These are phyloP conservation scores for Oryzias sinensis DNA, from an alignment of 2,797 vertebrate genomes.

Conservation along the genomic window DNA sequence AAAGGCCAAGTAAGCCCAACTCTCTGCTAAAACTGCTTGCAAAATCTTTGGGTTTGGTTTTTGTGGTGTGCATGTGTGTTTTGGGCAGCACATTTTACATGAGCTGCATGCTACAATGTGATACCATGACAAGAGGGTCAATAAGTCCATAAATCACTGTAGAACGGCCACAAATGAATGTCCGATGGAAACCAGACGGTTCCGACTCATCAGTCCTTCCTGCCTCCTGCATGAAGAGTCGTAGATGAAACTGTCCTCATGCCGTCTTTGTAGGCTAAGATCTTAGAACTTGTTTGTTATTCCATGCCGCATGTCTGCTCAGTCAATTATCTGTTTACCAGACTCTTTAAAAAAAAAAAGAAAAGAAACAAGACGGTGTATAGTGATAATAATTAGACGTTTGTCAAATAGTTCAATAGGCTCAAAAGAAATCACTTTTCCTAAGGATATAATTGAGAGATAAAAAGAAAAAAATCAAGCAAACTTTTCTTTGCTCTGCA, in stretches of 20 bases:
- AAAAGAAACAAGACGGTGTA: slow-evolving; percentile 32
- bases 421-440: slow-evolving; percentile 69
- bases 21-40: slow-evolving; percentile 61
- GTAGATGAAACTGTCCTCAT: slow-evolving; percentile 40
- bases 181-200: slow-evolving; percentile 47
- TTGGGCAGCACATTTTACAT: slow-evolving; percentile 70
- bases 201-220: slow-evolving; percentile 37
- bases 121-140: slow-evolving; percentile 43
- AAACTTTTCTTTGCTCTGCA: slow-evolving; percentile 56
- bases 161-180: slow-evolving; percentile 38
- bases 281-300: slow-evolving; percentile 59
- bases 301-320: slow-evolving; percentile 69
- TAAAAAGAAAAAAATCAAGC: slow-evolving; percentile 72
- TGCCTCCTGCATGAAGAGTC: slow-evolving; percentile 64
- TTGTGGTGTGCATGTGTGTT: slow-evolving; percentile 79
- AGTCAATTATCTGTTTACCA: slow-evolving; percentile 58
- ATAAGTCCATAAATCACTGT: slow-evolving; percentile 39
- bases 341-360: slow-evolving; percentile 54
- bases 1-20: slow-evolving; percentile 65
- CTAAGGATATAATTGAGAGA: slow-evolving; percentile 73
- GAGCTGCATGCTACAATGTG: slow-evolving; percentile 73
- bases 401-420: slow-evolving; percentile 61
- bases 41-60: slow-evolving; percentile 70
- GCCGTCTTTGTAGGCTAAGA: slow-evolving; percentile 48
- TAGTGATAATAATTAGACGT: slow-evolving; percentile 57